A percentile compares a stretch with the other conserved stretches of the same genome.
phyloP scores from a whole-genome alignment of 2,888 invertebrate genomes.

The Drosophila ustulata region DNA sequence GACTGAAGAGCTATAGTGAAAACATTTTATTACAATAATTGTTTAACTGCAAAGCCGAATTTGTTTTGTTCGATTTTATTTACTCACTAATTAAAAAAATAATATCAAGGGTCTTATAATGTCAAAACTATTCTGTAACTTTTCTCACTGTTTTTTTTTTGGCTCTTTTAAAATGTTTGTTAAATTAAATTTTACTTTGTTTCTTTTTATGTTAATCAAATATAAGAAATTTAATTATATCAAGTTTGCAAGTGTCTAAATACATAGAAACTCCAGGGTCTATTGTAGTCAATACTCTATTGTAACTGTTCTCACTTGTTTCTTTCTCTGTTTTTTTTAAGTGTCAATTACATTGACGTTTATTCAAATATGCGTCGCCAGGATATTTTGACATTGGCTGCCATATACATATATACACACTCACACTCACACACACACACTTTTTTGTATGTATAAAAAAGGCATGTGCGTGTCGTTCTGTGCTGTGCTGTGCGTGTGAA shows the following conservation, averaged over 20 bases:
- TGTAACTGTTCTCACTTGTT: not conserved
- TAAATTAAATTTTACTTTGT: too few relatives aligned
- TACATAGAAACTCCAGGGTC: not conserved
- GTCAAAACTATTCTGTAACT: too few relatives aligned
- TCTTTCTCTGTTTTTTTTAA: conserved; percentile 48
- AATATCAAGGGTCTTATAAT: too few relatives aligned
- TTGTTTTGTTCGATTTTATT: too few relatives aligned
- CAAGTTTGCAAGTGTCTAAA: not conserved
- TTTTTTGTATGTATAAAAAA: conserved; percentile 11
- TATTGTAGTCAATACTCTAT: not conserved
- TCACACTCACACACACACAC: conserved; percentile 4
- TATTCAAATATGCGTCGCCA: conserved; percentile 76
- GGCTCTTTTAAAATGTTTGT: too few relatives aligned
- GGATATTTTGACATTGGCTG: conserved; percentile 59
- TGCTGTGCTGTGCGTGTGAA: conserved; percentile 61
- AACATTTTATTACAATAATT: too few relatives aligned
- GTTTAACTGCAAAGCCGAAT: too few relatives aligned
- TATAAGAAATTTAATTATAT: too few relatives aligned
- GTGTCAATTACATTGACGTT: conserved; percentile 82
- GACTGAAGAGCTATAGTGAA: too few relatives aligned
- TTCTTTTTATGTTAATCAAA: not conserved
- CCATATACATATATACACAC: conserved; percentile 41
- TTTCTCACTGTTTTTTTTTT: too few relatives aligned
- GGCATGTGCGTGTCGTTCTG: conserved; percentile 40
- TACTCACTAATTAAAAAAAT: too few relatives aligned